Conservation (phyloP, 2,888 invertebrate genomes). For the Drosophila subquinaria region DNA sequence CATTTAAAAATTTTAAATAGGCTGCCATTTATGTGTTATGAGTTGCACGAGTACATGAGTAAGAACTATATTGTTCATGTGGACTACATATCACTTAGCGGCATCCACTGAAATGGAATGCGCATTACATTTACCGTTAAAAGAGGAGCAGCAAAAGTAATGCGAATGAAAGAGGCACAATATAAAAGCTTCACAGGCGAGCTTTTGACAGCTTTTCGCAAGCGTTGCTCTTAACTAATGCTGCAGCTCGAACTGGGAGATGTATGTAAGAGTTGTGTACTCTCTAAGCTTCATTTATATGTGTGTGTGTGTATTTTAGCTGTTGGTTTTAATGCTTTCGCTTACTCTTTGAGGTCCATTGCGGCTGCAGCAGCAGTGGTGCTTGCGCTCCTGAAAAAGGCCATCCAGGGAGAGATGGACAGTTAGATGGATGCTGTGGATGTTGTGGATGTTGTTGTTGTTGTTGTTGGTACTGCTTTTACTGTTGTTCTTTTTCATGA, state of each 20-base stretch:
- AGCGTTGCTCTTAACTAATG: slow-evolving; percentile 24
- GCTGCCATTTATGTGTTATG: not conserved
- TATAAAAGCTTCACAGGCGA: slow-evolving; percentile 19
- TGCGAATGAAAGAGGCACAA: slow-evolving; percentile 8
- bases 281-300: slow-evolving; percentile 3
- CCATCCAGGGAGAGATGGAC: slow-evolving; percentile 70
- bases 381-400: slow-evolving; percentile 45
- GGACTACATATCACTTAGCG: no score
- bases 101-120: no score
- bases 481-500: slow-evolving; percentile 33
- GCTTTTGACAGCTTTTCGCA: slow-evolving; percentile 4
- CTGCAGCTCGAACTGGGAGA: slow-evolving; percentile 8
- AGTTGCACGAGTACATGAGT: no score
- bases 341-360: slow-evolving; percentile 54
- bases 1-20: not conserved
- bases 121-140: no score
- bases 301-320: slow-evolving; percentile 3
- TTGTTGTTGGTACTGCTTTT: slow-evolving; percentile 21
- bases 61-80: no score
- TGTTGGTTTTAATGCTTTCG: slow-evolving; percentile 24
- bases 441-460: slow-evolving; percentile 32
- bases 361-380: slow-evolving; percentile 39
- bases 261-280: slow-evolving; percentile 20
- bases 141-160: no score
- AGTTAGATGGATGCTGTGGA: slow-evolving; percentile 55